These are phyloP conservation scores for Myotis planiceps DNA, from an alignment of 2,797 vertebrate genomes.

Conservation along the genomic window DNA sequence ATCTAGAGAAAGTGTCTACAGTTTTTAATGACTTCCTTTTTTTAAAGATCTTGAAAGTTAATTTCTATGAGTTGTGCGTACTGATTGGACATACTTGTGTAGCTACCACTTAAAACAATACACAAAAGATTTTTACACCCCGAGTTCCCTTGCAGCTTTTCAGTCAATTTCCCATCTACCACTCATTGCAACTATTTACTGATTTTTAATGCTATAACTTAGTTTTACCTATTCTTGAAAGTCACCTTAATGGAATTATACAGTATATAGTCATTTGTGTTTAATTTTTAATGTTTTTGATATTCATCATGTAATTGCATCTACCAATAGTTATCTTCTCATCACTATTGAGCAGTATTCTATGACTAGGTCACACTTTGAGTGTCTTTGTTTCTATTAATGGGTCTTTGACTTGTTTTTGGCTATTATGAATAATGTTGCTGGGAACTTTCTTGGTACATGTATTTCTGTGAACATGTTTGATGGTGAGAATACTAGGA, in stretches of 20 bases:
- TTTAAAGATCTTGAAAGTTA: not conserved
- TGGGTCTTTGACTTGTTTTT: not conserved
- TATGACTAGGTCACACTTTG: not conserved
- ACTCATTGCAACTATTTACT: not conserved
- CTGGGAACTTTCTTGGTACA: not conserved
- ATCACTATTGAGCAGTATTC: not conserved
- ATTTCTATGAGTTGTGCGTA: constrained; percentile 18
- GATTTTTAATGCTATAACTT: constrained; percentile 42
- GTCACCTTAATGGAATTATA: not conserved
- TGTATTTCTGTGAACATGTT: not conserved
- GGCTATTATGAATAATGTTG: not conserved
- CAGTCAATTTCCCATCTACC: constrained; percentile 19
- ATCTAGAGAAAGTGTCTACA: not conserved
- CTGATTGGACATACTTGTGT: not conserved
- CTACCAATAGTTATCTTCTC: not conserved
- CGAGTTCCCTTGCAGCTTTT: not conserved
- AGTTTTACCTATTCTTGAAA: constrained; percentile 31
- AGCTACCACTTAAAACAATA: constrained; percentile 4
- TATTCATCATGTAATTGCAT: not conserved
- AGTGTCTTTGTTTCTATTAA: not conserved
- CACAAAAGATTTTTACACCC: not conserved
- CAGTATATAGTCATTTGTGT: not conserved
- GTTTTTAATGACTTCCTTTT: not conserved
- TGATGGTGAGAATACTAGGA: not conserved
- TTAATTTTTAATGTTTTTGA: constrained; percentile 4